These are phyloP conservation scores for Sthenelais limicola DNA, from an alignment of 2,888 invertebrate species.

Conservation along the genomic window DNA sequence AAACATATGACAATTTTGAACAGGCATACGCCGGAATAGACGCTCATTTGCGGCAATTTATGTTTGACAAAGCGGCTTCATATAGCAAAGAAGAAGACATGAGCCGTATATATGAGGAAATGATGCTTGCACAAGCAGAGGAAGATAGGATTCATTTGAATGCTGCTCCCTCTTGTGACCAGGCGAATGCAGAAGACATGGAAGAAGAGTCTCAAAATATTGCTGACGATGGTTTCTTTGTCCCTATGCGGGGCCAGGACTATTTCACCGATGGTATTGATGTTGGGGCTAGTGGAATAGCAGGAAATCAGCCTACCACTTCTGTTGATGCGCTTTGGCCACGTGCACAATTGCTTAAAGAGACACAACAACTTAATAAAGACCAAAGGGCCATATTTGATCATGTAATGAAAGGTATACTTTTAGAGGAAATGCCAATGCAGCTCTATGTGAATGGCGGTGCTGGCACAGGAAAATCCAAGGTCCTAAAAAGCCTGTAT, in stretches of 20 bases:
- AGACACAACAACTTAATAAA: not conserved
- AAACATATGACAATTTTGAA: no score
- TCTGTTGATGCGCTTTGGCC: not conserved
- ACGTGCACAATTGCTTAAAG: not conserved
- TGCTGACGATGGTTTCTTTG: not conserved
- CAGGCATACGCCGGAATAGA: no score
- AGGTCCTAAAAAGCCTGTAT: not conserved
- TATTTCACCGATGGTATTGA: not conserved
- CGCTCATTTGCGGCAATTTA: no score
- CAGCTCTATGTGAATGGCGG: not conserved
- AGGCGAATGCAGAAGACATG: no score
- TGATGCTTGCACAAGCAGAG: no score
- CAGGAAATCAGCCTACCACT: not conserved
- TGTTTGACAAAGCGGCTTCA: no score
- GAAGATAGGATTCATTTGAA: no score
- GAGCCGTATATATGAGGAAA: no score
- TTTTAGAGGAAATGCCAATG: not conserved
- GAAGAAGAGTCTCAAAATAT: not conserved
- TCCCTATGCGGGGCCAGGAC: not conserved
- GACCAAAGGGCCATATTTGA: not conserved
- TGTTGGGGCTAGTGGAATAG: not conserved
- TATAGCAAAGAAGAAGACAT: no score
- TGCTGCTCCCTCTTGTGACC: no score
- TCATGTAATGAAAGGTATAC: not conserved
- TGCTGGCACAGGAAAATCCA: not conserved